Conservation (phyloP, 2,888 invertebrate genomes). For the Plebejus argus region DNA sequence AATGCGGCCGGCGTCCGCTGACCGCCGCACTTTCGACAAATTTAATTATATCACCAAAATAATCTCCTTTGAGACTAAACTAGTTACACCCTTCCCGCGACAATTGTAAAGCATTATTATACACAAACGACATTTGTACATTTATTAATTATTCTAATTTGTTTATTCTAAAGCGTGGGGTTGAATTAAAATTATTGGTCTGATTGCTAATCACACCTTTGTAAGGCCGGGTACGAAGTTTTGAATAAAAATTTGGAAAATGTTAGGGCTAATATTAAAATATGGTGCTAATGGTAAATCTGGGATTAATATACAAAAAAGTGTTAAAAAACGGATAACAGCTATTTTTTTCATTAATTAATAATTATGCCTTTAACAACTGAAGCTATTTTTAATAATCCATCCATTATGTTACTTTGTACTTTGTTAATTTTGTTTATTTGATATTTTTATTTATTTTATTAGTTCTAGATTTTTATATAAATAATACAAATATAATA, state of each 20-base stretch:
- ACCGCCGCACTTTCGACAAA: slow-evolving; percentile 61
- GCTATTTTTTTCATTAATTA: neutral
- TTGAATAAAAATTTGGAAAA: slow-evolving; percentile 3
- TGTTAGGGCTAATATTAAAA: neutral
- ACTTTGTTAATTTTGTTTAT: too few species aligned
- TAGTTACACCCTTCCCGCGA: slow-evolving; percentile 54
- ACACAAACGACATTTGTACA: slow-evolving; percentile 25
- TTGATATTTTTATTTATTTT: too few species aligned
- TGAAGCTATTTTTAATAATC: too few species aligned
- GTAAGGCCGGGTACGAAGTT: slow-evolving; percentile 6
- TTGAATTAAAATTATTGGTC: slow-evolving; percentile 24
- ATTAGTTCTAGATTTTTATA: too few species aligned
- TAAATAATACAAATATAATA: too few species aligned
- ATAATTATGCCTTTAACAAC: neutral
- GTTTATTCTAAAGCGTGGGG: slow-evolving; percentile 24
- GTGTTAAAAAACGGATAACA: neutral
- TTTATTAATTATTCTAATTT: slow-evolving; percentile 32
- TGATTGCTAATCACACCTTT: slow-evolving; percentile 34
- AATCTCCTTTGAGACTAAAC: slow-evolving; percentile 51
- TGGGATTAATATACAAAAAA: neutral
- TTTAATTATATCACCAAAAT: slow-evolving; percentile 74
- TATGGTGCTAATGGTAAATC: neutral
- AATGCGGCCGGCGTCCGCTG: slow-evolving; percentile 64
- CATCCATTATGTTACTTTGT: too few species aligned
- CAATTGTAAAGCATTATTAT: slow-evolving; percentile 50